These are phyloP conservation scores for Odocoileus hemionus DNA, from an alignment of 2,113 vertebrate species.

Conservation along the genomic window DNA sequence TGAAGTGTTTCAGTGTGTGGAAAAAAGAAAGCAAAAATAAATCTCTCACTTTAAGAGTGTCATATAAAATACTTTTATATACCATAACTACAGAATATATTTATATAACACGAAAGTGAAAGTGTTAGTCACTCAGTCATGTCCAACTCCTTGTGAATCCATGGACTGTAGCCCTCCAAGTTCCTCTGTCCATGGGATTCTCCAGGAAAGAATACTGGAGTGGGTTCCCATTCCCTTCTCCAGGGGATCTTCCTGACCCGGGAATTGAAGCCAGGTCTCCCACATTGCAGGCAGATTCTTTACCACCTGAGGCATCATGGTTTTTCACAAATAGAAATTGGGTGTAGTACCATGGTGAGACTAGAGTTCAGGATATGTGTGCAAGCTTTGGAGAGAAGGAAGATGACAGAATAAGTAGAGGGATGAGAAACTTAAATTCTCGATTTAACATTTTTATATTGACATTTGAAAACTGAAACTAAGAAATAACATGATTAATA, in stretches of 20 bases:
- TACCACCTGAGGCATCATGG: background rate
- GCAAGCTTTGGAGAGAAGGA: background rate
- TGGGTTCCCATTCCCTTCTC: background rate
- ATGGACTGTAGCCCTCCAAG: background rate
- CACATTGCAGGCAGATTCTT: background rate
- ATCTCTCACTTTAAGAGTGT: background rate
- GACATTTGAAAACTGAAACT: background rate
- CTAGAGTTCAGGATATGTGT: background rate
- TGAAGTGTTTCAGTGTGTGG: background rate
- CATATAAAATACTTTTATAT: background rate
- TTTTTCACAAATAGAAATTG: background rate
- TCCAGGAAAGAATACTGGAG: background rate
- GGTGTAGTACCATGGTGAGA: background rate
- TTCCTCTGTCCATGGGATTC: background rate
- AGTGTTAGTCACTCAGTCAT: background rate
- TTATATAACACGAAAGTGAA: fast-evolving
- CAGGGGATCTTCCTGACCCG: background rate
- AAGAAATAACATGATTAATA: background rate
- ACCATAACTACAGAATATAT: background rate
- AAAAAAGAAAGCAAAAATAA: background rate
- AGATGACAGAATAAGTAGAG: background rate
- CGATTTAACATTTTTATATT: background rate
- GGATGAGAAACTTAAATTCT: background rate
- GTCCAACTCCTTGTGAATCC: background rate
- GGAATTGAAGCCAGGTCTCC: background rate